Evolutionary conservation across 2,113 vertebrate genomes (phyloP), one percentile per base, ranked within the genome.

Genomic region (Glareola pratincola): DNA sequence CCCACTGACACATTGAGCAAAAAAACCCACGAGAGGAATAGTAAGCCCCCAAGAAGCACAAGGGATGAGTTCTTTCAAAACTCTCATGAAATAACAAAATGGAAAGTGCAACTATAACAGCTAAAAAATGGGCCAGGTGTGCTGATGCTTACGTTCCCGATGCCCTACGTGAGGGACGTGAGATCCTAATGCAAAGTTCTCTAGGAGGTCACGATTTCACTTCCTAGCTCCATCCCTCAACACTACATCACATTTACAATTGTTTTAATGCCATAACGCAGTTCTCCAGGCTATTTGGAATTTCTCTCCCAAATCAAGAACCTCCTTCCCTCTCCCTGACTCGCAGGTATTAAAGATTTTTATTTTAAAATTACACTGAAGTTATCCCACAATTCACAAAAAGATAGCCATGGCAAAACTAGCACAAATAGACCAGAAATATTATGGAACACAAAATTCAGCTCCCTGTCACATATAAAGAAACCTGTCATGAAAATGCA

Each of bases 41-140:
- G 39, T 19, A 54, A 14, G 30, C 3, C 30, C 36, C 32, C 0
- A 0, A 30, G 24, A 92, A 76, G 19, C 69, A 51, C 12, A 11
- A 69, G 6, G 16, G 36, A 7, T 5, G 19, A 5, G 1, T 3
- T 45, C 43, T 59, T 59, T 63, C 48, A 68, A 45, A 94, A 14
- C 26, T 72, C 45, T 48, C 48, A 67, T 4, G 13, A 79, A 92
- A 56, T 41, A 69, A 50, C 9, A 41, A 78, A 78, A 62, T 9
- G 26, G 29, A 12, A 80, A 63, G 48, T 53, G 17, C 32, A 79
- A 17, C 20, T 66, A 37, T 1, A 0, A 29, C 30, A 37, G 32
- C 36, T 56, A 8, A 59, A 53, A 54, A 78, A 30, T 0, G 0
- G 36, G 9, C 37, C 43, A 60, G n/a, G 19, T 0, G 0, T 50